phyloP scores from a whole-genome alignment of 1,140 invertebrate species.

The Batillaria attramentaria region DNA sequence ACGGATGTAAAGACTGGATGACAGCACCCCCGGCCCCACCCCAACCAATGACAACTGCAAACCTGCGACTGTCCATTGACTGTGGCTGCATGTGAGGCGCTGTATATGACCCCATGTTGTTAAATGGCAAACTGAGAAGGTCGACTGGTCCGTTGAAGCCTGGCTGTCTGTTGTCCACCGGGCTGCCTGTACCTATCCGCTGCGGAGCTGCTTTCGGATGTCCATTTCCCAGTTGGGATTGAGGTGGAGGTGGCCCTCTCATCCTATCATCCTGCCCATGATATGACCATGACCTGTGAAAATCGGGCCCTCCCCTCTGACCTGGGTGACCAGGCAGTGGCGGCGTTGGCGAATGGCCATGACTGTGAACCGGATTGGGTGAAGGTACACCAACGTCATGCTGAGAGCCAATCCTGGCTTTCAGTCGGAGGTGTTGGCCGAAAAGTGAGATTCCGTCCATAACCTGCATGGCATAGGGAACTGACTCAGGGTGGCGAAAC shows the following conservation, averaged over 20 bases:
- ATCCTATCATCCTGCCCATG: background rate
- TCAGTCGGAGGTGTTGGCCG: slow-evolving; percentile 60
- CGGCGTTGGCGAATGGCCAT: background rate
- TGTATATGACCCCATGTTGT: background rate
- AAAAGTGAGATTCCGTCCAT: slow-evolving; percentile 78
- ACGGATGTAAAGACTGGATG: too few species aligned
- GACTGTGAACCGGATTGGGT: slow-evolving; percentile 2
- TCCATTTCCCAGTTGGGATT: too few species aligned
- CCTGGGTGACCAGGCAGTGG: background rate
- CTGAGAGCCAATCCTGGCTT: slow-evolving; percentile 40
- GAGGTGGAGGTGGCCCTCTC: background rate
- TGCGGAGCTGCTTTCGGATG: too few species aligned
- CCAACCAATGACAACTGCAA: background rate
- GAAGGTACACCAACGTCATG: slow-evolving; percentile 13
- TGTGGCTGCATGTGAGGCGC: slow-evolving; percentile 28
- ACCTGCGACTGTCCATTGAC: slow-evolving; percentile 23
- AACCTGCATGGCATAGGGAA: slow-evolving; percentile 81
- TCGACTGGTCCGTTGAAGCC: too few species aligned
- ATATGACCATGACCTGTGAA: slow-evolving; percentile 19
- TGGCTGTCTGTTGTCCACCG: too few species aligned
- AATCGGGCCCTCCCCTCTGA: background rate
- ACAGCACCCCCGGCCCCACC: background rate
- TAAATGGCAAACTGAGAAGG: slow-evolving; percentile 9
- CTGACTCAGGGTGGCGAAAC: slow-evolving; percentile 81
- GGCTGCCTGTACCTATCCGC: too few species aligned